Base-by-base conservation (phyloP, 2,888 invertebrate species). In the Drosophila borborema region DNA sequence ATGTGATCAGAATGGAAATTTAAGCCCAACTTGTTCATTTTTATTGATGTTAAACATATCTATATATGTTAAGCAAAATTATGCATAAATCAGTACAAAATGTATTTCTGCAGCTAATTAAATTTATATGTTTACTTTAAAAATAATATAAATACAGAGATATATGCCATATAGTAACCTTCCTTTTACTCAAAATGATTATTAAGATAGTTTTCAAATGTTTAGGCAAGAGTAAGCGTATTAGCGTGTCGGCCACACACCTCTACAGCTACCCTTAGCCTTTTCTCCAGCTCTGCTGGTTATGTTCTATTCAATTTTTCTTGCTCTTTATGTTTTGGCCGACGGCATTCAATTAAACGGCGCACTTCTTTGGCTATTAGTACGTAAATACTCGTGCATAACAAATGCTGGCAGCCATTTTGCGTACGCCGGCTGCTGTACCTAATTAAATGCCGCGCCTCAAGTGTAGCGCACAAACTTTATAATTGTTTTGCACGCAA, bases 291-390 rank as follows among this genome's bases (percentile, higher is more conserved):
- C 28, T 20, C 6, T 40, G 38, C 14, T 23, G n/a, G 48, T n/a
- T 51, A 38, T 76, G 56, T 49, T 56, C 23, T 55, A 28, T 48
- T 23, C 20, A 36, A 36, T 64, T 60, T 41, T 40, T 34, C 34
- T 64, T 34, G 31, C 49, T 53, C 40, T 43, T 62, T 34, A 51
- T 75, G 31, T 62, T 51, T 66, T 41, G 46, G 75, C 89, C 82
- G 58, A 61, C 40, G 82, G 85, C 87, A 86, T 85, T 85, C 85
- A 87, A 85, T 85, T 89, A 85, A 87, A 85, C 77, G 82, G 82
- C 77, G 64, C 80, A 84, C 73, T 84, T 81, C 68, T 56, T 70
- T 63, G 68, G 86, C 88, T 72, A 88, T 85, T 88, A 80, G 82
- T 85, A 72, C 80, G 58, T 74, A 85, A 87, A 85, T 85, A 70